Conservation (phyloP, 2,113 vertebrate genomes). For the Ranitomeya imitator region DNA sequence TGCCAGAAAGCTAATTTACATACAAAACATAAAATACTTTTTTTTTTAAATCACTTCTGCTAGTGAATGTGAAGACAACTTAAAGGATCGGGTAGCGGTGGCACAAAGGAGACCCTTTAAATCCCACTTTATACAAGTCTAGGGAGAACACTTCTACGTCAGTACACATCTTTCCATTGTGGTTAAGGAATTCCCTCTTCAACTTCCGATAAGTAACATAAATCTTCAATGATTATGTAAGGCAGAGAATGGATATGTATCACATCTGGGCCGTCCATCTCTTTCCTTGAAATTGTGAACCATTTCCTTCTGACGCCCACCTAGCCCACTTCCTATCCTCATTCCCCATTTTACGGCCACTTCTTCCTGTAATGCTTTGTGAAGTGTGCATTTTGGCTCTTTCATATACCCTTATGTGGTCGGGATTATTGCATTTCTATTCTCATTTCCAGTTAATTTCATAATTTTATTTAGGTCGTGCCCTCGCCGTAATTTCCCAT, state of each 20-base stretch:
- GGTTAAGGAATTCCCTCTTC: not conserved
- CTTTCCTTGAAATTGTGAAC: not conserved
- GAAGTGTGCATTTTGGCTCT: not conserved
- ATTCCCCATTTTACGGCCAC: constrained; percentile 6
- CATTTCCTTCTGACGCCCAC: constrained; percentile 9
- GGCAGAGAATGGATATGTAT: not conserved
- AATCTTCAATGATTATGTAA: not conserved
- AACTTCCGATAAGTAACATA: not conserved
- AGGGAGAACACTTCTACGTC: no score
- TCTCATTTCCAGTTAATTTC: constrained; percentile 1
- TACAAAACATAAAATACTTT: no score
- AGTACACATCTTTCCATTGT: not conserved
- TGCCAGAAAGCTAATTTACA: no score
- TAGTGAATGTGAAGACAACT: no score
- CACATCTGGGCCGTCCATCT: not conserved
- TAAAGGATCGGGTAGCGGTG: no score
- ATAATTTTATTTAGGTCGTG: not conserved
- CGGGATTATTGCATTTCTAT: no score
- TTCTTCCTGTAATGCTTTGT: not conserved
- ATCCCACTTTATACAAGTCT: no score
- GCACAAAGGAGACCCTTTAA: no score
- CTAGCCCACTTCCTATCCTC: constrained; percentile 13
- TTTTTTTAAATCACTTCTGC: no score
- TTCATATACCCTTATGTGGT: not conserved
- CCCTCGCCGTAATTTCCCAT: not conserved